Percentiles rank a stretch among this genome's conserved stretches.
Evolutionary conservation across 2,888 invertebrate genomes (phyloP).

Genomic region (Chesias legatella): DNA sequence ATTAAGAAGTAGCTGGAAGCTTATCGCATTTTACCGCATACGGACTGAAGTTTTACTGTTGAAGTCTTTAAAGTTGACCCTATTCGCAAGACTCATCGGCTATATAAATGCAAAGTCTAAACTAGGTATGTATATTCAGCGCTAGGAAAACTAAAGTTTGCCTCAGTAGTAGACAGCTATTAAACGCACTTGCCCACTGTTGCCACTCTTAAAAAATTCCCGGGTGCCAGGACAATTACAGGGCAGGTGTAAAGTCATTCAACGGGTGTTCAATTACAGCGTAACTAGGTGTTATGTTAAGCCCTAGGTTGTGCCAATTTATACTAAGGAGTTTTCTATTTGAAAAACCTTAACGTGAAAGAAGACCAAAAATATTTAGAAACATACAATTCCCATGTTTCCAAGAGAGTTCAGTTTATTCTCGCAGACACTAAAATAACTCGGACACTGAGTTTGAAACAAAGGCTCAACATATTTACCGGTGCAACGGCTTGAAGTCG

Average conservation of each 20-base stretch:
- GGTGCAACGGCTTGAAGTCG: constrained; percentile 9
- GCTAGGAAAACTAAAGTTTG: too few relatives aligned
- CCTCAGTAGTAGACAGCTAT: not conserved
- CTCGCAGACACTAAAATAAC: not conserved
- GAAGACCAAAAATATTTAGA: not conserved
- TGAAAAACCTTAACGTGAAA: too few relatives aligned
- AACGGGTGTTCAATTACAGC: constrained; percentile 31
- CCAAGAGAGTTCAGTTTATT: constrained; percentile 6
- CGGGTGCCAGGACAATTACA: constrained; percentile 31
- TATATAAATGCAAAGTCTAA: constrained; percentile 9
- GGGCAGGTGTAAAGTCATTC: constrained; percentile 28
- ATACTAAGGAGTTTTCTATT: too few relatives aligned
- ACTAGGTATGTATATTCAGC: too few relatives aligned
- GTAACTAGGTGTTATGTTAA: too few relatives aligned
- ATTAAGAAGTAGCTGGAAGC: too few relatives aligned
- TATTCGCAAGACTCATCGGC: too few relatives aligned
- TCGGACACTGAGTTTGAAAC: constrained; percentile 10
- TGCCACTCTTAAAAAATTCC: constrained; percentile 2
- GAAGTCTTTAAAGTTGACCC: too few relatives aligned
- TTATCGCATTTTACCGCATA: too few relatives aligned
- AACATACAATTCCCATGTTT: not conserved
- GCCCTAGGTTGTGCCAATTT: too few relatives aligned
- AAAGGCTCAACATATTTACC: constrained; percentile 12
- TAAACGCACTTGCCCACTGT: constrained; percentile 1
- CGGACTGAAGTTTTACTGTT: constrained; percentile 2